Conservation (phyloP, 2,113 vertebrate genomes). For the Hydropotes inermis region DNA sequence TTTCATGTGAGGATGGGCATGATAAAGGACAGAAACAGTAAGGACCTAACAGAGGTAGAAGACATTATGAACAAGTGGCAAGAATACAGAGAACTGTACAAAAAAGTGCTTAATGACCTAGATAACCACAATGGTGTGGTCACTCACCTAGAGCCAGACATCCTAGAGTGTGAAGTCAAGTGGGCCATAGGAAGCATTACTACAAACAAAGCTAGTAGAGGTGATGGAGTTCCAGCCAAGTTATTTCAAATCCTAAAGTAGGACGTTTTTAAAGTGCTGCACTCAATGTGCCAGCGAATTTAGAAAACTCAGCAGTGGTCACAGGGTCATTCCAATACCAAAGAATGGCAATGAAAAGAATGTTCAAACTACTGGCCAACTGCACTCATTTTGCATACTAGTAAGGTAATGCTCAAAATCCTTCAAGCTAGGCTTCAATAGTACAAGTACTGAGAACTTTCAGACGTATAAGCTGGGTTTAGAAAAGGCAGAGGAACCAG, state of each 20-base stretch:
- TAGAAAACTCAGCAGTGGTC: not conserved
- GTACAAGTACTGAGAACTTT: not conserved
- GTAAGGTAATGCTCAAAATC: not conserved
- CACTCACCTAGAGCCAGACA: not conserved
- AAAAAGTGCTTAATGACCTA: not conserved
- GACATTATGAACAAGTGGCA: not conserved
- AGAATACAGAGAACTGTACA: not conserved
- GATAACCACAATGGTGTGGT: not conserved
- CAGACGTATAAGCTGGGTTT: not conserved
- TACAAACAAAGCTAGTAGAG: not conserved
- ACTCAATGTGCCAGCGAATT: not conserved
- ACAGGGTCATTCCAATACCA: not conserved
- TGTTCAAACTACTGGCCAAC: not conserved
- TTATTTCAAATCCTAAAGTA: not conserved
- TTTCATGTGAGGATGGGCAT: not conserved
- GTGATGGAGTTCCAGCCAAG: not conserved
- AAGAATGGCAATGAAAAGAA: not conserved
- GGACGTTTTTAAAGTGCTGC: not conserved
- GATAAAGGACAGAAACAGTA: not conserved
- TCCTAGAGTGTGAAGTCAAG: not conserved
- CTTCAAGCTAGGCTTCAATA: not conserved
- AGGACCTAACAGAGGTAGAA: not conserved
- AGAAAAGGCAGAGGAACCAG: not conserved
- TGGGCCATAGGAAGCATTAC: not conserved
- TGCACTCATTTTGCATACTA: not conserved